These are phyloP conservation scores for Drosophila macrospina DNA, from an alignment of 2,888 invertebrate species.

Conservation along the genomic window DNA sequence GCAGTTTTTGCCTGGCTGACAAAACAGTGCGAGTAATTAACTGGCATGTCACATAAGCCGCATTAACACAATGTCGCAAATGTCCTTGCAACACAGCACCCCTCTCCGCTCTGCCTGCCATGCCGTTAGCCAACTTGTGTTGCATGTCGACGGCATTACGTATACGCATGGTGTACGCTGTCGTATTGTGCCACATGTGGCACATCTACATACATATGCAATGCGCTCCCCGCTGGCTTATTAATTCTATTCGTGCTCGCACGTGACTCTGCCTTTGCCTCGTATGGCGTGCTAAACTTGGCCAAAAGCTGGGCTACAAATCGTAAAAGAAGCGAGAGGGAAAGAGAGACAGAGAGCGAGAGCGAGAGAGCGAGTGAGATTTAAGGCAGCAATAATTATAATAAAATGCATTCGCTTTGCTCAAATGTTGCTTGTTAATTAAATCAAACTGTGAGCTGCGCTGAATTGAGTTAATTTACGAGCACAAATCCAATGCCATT, in stretches of 20 bases:
- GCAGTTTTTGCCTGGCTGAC: conserved; percentile 53
- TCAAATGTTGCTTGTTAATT: conserved; percentile 47
- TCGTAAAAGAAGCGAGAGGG: no score
- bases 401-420: conserved; percentile 20
- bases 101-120: not conserved
- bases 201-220: conserved; percentile 63
- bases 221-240: conserved; percentile 43
- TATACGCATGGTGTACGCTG: conserved; percentile 49
- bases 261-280: conserved; percentile 38
- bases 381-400: conserved; percentile 14
- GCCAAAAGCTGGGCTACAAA: conserved; percentile 25
- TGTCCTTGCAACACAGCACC: conserved; percentile 48
- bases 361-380: conserved; percentile 9
- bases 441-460: conserved; percentile 52
- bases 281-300: conserved; percentile 17
- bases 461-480: conserved; percentile 69
- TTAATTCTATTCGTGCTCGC: conserved; percentile 42
- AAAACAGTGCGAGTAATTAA: conserved; percentile 73
- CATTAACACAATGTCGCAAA: conserved; percentile 80
- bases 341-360: conserved; percentile 6
- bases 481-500: conserved; percentile 54
- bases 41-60: conserved; percentile 81
- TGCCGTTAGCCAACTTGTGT: conserved; percentile 11
- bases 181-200: conserved; percentile 60
- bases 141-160: conserved; percentile 67